A percentile compares a stretch with the other conserved stretches of the same genome.
Evolutionary conservation across 2,113 vertebrate genomes (phyloP).

Genomic region (Lagenorhynchus albirostris): DNA sequence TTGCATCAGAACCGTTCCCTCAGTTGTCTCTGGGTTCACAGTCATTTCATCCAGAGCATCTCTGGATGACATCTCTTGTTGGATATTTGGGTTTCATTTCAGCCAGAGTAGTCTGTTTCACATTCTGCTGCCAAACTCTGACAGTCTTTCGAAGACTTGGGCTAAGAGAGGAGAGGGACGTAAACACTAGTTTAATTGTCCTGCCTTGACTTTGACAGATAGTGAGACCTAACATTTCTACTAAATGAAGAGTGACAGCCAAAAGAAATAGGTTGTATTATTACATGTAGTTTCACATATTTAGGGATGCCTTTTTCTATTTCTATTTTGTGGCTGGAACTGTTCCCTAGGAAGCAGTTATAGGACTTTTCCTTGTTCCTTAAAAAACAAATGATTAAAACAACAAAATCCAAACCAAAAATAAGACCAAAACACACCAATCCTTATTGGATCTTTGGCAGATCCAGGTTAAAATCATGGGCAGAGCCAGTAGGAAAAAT

Average conservation of each 20-base stretch:
- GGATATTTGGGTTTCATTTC: not conserved
- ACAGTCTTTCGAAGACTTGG: not conserved
- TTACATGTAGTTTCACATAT: not conserved
- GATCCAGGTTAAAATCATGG: not conserved
- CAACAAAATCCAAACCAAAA: not conserved
- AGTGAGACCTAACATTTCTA: not conserved
- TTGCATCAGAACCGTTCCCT: no score
- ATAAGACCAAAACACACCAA: not conserved
- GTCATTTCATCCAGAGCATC: not conserved
- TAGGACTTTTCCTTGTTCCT: not conserved
- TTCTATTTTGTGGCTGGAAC: not conserved
- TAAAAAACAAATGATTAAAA: not conserved
- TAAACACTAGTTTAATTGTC: not conserved
- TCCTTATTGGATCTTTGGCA: not conserved
- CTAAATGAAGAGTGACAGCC: not conserved
- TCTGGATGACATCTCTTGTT: not conserved
- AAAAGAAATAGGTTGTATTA: not conserved
- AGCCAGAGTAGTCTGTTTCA: not conserved
- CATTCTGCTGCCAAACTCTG: not conserved
- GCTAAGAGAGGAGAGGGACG: not conserved
- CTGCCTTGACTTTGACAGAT: not conserved
- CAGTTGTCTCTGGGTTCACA: not conserved
- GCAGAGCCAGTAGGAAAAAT: not conserved
- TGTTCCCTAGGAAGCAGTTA: not conserved
- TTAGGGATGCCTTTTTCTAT: not conserved